phyloP scores from a whole-genome alignment of 2,113 vertebrate genomes.

The Corythornis cristatus region DNA sequence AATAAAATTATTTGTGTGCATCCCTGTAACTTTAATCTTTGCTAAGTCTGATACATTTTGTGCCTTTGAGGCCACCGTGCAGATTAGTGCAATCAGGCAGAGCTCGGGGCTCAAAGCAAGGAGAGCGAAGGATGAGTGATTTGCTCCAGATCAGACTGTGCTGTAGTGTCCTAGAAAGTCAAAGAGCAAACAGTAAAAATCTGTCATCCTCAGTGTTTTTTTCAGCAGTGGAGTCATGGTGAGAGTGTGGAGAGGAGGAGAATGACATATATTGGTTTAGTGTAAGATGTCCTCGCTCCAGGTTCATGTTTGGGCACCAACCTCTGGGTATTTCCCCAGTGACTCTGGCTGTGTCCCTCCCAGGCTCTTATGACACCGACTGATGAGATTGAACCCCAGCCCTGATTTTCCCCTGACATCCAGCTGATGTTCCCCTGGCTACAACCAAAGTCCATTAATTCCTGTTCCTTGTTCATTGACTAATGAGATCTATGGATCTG shows the following conservation, averaged over 20 bases:
- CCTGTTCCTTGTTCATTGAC: neutral
- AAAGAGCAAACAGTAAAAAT: constrained; percentile 3
- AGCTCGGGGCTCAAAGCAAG: constrained; percentile 29
- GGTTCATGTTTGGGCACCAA: neutral
- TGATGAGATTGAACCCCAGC: neutral
- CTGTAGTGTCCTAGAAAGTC: constrained; percentile 34
- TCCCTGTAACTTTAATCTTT: constrained; percentile 54
- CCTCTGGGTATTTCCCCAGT: neutral
- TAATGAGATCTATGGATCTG: neutral
- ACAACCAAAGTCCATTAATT: neutral
- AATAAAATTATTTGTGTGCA: constrained; percentile 47
- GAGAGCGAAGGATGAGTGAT: neutral
- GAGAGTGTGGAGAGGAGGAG: neutral
- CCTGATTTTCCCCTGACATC: neutral
- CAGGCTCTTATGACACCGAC: neutral
- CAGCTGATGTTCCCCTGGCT: neutral
- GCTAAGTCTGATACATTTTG: neutral
- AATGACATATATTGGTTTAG: neutral
- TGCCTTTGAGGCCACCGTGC: constrained; percentile 32
- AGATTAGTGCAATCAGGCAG: constrained; percentile 20
- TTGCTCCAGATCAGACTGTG: neutral
- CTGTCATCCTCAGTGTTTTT: neutral
- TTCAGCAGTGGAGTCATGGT: neutral
- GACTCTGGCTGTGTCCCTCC: neutral
- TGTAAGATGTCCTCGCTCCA: neutral